Conservation (phyloP, 2,797 vertebrate species). For the Triplophysa yarkandensis region DNA sequence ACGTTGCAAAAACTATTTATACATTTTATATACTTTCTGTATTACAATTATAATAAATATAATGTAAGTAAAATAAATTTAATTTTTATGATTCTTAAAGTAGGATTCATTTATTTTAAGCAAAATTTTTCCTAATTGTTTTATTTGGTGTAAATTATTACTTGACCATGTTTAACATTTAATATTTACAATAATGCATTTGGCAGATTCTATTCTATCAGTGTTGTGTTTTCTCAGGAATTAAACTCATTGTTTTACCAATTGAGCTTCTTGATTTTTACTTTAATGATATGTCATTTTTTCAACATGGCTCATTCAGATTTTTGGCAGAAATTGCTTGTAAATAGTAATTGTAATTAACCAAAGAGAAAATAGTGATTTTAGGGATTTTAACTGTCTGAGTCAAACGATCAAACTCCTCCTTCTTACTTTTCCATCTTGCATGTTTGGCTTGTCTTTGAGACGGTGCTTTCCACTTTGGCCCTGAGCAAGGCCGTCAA, state of each 20-base stretch:
- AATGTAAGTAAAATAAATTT: no score
- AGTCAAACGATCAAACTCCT: constrained; percentile 10
- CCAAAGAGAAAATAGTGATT: neutral
- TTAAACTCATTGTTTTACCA: neutral
- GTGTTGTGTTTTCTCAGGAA: neutral
- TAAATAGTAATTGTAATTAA: neutral
- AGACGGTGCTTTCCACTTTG: constrained; percentile 12
- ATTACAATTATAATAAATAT: no score
- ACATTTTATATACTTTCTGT: no score
- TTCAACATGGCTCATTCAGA: neutral
- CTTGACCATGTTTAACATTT: no score
- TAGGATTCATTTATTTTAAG: no score
- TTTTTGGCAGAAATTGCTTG: neutral
- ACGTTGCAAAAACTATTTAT: no score
- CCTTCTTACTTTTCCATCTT: neutral
- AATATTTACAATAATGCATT: no score
- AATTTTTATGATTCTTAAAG: no score
- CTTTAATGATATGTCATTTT: neutral
- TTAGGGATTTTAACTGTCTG: neutral
- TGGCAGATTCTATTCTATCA: neutral
- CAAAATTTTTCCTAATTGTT: no score
- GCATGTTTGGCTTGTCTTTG: constrained; percentile 32
- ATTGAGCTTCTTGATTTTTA: neutral
- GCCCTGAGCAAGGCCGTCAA: constrained; percentile 20
- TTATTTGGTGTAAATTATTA: no score